phyloP scores from a whole-genome alignment of 2,888 invertebrate species.

The Epicampocera succincta region DNA sequence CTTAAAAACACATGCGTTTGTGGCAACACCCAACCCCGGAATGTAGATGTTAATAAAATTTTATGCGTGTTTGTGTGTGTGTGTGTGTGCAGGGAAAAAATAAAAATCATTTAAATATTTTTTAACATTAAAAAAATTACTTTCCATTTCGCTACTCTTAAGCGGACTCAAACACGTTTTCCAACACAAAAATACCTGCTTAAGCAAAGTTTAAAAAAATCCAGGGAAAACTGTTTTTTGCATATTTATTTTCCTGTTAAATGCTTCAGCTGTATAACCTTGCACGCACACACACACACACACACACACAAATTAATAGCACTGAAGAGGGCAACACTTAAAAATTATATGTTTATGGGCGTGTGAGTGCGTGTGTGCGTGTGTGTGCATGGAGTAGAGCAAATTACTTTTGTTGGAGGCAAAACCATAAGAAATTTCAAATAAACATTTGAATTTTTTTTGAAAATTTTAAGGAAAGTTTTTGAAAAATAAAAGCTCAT shows the following conservation, averaged over 20 bases:
- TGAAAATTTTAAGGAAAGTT: too few relatives aligned
- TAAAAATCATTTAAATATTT: constrained; percentile 42
- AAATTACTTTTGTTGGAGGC: not conserved
- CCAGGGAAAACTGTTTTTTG: constrained; percentile 21
- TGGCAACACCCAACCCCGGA: not conserved
- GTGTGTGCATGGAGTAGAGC: not conserved
- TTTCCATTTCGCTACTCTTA: constrained; percentile 37
- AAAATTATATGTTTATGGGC: not conserved
- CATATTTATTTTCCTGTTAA: constrained; percentile 40
- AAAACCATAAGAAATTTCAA: too few relatives aligned
- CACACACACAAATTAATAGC: not conserved
- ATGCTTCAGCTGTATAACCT: constrained; percentile 22
- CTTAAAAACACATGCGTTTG: too few relatives aligned
- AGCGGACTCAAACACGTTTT: too few relatives aligned
- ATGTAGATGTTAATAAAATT: not conserved
- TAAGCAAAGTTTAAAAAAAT: too few relatives aligned
- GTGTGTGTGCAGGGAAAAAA: not conserved
- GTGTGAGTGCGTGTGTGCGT: not conserved
- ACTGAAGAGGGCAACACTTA: too few relatives aligned
- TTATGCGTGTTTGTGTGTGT: not conserved
- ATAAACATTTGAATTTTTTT: too few relatives aligned
- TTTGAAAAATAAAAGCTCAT: too few relatives aligned
- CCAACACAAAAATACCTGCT: too few relatives aligned
- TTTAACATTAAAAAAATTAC: constrained; percentile 54
- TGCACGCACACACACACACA: not conserved